Conservation (phyloP, 2,113 vertebrate genomes). For the Triplophysa siluroides region DNA sequence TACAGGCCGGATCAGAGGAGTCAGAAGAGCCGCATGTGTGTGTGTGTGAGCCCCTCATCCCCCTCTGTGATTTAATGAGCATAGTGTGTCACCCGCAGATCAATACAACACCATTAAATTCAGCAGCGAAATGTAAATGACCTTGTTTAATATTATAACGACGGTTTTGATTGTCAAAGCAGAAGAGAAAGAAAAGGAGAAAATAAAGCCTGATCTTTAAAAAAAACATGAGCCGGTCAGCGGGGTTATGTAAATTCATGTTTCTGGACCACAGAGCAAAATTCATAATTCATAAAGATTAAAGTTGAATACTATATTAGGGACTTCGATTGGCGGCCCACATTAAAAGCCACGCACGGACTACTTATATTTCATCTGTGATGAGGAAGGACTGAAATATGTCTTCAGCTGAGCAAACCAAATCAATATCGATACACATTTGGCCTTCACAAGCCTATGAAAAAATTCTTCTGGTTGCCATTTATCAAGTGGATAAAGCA, state of each 20-base stretch:
- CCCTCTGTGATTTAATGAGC: constrained; percentile 52
- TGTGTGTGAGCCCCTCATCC: not conserved
- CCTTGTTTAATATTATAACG: constrained; percentile 50
- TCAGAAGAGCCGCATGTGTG: not conserved
- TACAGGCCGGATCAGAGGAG: constrained; percentile 48
- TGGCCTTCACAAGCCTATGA: constrained; percentile 20
- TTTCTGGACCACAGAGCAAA: constrained; percentile 51
- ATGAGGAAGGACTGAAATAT: constrained; percentile 61
- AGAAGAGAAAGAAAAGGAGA: constrained; percentile 43
- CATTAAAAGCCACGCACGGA: constrained; percentile 55
- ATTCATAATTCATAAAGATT: constrained; percentile 76
- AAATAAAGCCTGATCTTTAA: constrained; percentile 45
- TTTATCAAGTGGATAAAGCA: constrained; percentile 37
- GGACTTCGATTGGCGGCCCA: constrained; percentile 56
- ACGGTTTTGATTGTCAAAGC: constrained; percentile 55
- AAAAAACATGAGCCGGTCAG: constrained; percentile 69
- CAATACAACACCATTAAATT: constrained; percentile 53
- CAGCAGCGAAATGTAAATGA: constrained; percentile 55
- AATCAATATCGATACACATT: constrained; percentile 67
- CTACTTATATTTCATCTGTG: constrained; percentile 54
- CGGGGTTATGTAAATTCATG: constrained; percentile 67
- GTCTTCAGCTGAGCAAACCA: constrained; percentile 52
- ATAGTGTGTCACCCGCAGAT: constrained; percentile 48
- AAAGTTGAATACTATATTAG: constrained; percentile 70
- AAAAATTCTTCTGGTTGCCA: constrained; percentile 30